Percentiles rank a stretch among this genome's conserved stretches.
Conservation (phyloP, 2,888 invertebrate species). For the Aspidiotus rigidus region DNA sequence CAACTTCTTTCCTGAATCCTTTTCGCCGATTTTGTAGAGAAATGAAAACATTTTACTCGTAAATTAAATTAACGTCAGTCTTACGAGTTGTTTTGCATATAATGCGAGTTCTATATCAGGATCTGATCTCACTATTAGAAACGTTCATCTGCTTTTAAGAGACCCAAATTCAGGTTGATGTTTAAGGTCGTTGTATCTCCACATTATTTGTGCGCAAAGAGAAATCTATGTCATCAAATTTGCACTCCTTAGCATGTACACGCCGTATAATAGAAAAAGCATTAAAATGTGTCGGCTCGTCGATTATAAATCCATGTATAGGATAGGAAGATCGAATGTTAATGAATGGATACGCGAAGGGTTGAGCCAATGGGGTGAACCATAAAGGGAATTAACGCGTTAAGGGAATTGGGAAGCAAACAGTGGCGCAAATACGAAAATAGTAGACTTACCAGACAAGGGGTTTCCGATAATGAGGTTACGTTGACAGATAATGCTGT, state of each 20-base stretch:
- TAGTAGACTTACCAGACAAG: constrained; percentile 14
- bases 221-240: not conserved
- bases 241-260: not conserved
- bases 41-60: too few relatives aligned
- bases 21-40: too few relatives aligned
- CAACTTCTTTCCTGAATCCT: too few relatives aligned
- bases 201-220: too few relatives aligned
- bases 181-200: too few relatives aligned
- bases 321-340: constrained; percentile 20
- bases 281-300: constrained; percentile 16
- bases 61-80: too few relatives aligned
- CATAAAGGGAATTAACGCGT: constrained; percentile 33
- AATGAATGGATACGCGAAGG: constrained; percentile 27
- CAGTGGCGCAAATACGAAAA: constrained; percentile 16
- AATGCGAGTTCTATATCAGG: too few relatives aligned
- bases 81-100: too few relatives aligned
- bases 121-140: too few relatives aligned
- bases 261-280: not conserved
- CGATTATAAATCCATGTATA: constrained; percentile 8
- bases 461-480: constrained; percentile 27
- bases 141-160: too few relatives aligned
- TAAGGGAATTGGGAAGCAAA: constrained; percentile 30
- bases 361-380: constrained; percentile 31
- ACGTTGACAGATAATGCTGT: constrained; percentile 32
- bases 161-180: too few relatives aligned